Evolutionary conservation across 2,888 invertebrate species (phyloP).

Genomic region (Meloe dianella): DNA sequence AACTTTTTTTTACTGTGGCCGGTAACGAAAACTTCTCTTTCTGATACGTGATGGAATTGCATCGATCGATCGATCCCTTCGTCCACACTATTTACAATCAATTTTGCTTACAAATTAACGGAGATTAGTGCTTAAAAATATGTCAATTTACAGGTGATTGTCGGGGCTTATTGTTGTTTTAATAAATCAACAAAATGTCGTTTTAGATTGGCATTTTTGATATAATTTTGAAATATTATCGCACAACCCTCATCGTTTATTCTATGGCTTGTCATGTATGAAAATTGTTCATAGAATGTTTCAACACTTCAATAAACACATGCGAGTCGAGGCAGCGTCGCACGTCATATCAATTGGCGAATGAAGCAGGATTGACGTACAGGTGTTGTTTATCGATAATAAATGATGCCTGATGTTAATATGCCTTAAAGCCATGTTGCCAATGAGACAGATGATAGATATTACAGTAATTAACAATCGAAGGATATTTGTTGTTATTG

Average conservation of each 20-base stretch:
- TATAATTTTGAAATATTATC: conserved; percentile 27
- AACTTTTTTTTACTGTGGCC: conserved; percentile 28
- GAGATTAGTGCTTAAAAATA: background rate
- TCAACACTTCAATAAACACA: conserved; percentile 27
- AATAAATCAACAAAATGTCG: background rate
- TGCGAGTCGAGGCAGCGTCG: background rate
- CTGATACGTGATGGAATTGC: conserved; percentile 1
- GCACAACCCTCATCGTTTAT: conserved; percentile 27
- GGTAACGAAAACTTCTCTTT: conserved; percentile 2
- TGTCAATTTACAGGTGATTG: background rate
- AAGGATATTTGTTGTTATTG: background rate
- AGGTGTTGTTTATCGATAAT: background rate
- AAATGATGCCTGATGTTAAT: conserved; percentile 6
- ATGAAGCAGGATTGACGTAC: background rate
- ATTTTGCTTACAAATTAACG: background rate
- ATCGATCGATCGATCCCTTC: background rate
- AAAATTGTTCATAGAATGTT: conserved; percentile 40
- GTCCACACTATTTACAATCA: too few species aligned
- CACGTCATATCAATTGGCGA: conserved; percentile 4
- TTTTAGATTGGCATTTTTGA: too few species aligned
- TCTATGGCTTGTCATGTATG: conserved; percentile 38
- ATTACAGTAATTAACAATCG: background rate
- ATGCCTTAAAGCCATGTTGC: background rate
- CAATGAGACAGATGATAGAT: background rate
- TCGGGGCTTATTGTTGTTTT: background rate